These are phyloP conservation scores for Machaerirhynchus nigripectus DNA, from an alignment of 2,113 vertebrate genomes.

Conservation along the genomic window DNA sequence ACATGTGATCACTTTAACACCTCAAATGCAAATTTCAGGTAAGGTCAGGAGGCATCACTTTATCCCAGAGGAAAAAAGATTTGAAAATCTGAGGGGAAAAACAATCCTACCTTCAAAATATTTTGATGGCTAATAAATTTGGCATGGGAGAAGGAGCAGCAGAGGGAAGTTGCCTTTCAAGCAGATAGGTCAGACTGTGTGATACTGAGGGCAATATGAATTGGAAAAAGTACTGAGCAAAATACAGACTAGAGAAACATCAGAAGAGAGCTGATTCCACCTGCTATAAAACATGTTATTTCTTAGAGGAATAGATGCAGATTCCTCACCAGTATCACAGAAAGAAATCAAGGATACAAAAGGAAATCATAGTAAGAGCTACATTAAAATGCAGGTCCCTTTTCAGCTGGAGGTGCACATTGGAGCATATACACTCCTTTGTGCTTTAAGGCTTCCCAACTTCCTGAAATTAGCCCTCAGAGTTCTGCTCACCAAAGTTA, in stretches of 20 bases:
- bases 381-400: background rate
- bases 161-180: background rate
- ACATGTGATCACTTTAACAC: background rate
- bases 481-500: background rate
- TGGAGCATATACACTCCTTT: background rate
- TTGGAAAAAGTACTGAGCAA: background rate
- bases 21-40: background rate
- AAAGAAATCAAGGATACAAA: constrained; percentile 16
- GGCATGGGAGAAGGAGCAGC: background rate
- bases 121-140: background rate
- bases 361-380: background rate
- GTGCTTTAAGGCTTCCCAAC: background rate
- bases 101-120: background rate
- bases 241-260: background rate
- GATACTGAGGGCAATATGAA: background rate
- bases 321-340: background rate
- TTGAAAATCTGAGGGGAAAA: background rate
- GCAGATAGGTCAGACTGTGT: background rate
- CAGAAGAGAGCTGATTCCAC: background rate
- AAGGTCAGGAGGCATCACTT: background rate
- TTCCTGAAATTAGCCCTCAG: background rate
- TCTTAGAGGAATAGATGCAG: background rate
- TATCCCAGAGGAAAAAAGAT: background rate
- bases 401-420: background rate
- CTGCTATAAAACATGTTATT: background rate